These are phyloP conservation scores for Eulacestoma nigropectus DNA, from an alignment of 2,113 vertebrate genomes.

Conservation along the genomic window DNA sequence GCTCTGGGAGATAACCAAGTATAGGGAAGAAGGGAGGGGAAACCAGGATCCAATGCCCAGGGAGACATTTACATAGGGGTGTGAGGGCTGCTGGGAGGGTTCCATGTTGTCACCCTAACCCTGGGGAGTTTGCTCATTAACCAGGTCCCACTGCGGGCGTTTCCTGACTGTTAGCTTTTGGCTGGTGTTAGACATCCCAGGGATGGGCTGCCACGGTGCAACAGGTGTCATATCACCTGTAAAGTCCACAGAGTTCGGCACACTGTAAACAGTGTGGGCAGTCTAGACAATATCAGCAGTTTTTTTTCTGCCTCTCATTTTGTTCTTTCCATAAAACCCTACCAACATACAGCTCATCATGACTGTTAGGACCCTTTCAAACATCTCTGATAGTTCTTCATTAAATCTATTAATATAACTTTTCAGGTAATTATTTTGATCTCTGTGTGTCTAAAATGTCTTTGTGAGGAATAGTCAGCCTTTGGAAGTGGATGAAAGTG, in stretches of 20 bases:
- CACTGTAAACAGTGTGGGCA: not conserved
- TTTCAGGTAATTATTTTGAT: constrained; percentile 35
- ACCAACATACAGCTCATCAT: not conserved
- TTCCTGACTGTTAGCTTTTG: no score
- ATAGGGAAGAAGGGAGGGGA: no score
- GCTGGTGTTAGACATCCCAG: no score
- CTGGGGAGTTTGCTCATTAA: no score
- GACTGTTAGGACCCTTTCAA: constrained; percentile 21
- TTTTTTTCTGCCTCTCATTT: not conserved
- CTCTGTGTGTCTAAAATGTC: constrained; percentile 1
- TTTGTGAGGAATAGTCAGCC: not conserved
- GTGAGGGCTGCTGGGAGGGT: no score
- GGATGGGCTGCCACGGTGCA: no score
- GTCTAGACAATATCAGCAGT: not conserved
- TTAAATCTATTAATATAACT: constrained; percentile 39
- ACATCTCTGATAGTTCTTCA: not conserved
- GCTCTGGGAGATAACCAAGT: no score
- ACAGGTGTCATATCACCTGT: not conserved
- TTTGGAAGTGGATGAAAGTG: not conserved
- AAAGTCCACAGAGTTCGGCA: not conserved
- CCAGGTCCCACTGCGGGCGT: no score
- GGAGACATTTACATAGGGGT: no score
- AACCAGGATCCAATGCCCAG: no score
- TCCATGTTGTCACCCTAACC: no score
- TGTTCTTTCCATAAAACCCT: not conserved